Evolutionary conservation across 2,113 vertebrate species (phyloP), one percentile per base, ranked within the genome.

Genomic region (Oncorhynchus nerka): DNA sequence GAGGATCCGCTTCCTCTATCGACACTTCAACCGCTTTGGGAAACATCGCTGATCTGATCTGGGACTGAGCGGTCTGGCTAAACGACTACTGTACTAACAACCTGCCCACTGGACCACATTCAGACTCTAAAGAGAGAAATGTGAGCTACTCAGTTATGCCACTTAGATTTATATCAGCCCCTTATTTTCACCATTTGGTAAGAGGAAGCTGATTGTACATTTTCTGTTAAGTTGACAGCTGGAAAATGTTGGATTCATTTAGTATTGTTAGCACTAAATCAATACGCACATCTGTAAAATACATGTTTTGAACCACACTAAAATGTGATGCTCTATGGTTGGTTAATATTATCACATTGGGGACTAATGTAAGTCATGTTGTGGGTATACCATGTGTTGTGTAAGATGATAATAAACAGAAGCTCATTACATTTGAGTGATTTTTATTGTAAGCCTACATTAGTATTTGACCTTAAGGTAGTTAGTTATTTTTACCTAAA

Each of bases 1-100:
- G 86, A 94, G 95, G 72, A 96, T 99, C 84, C 78, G 86, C 0
- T 98, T 90, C 86, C 93, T 99, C 77, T 99, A 98, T 89, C 95
- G 75, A 74, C 95, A 92, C 30, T 97, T 94, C 83, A 99, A 99
- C 89, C 94, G 96, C 7, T 90, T 80, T 0, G 96, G 96, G 39
- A 96, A 97, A 90, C 91, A 95, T 70, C 93, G 96, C 65, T 99
- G 93, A 90, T 15, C 1, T 11, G 19, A 26, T 69, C 49, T n/a
- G 55, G 16, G 55, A 20, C 13, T 57, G 13, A 19, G 4, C 19
- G 55, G 16, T 57, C 19, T 57, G 55, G 55, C 16, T 15, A 20
- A 62, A 11, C n/a, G 1, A 24, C n/a, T 62, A 8, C 20, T 57
- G 15, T 57, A 57, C 13, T 20, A 15, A 15, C 19, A 57, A 57